Percentiles rank a stretch among this genome's conserved stretches.
These are phyloP conservation scores for Enteromius viviparus DNA, from an alignment of 2,797 vertebrate species.

Conservation along the genomic window DNA sequence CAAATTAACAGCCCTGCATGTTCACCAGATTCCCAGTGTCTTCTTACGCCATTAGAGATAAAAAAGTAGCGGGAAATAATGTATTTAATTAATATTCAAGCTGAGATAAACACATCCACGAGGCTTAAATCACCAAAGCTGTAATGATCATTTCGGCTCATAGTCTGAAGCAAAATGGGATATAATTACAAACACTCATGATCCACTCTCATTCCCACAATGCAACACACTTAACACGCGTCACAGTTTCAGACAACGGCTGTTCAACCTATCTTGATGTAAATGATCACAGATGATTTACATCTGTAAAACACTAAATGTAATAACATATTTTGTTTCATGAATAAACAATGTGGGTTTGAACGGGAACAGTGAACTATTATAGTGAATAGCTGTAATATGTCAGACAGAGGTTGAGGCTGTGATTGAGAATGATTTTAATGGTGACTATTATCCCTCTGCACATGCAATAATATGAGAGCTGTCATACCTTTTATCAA, in stretches of 20 bases:
- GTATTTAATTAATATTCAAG: conserved; percentile 79
- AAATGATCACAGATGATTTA: conserved; percentile 47
- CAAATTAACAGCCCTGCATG: conserved; percentile 69
- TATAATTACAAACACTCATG: conserved; percentile 54
- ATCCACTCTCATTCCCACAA: conserved; percentile 36
- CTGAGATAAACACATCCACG: conserved; percentile 76
- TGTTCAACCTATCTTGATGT: conserved; percentile 28
- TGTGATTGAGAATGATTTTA: conserved; percentile 26
- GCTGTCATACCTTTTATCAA: conserved; percentile 78
- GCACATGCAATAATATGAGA: conserved; percentile 71
- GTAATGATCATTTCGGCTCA: conserved; percentile 49
- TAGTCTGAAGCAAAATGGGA: conserved; percentile 47
- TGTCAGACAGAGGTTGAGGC: conserved; percentile 35
- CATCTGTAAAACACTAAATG: conserved; percentile 42
- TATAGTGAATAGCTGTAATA: conserved; percentile 42
- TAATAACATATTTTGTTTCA: conserved; percentile 48
- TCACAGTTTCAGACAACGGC: conserved; percentile 20
- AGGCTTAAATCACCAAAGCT: conserved; percentile 69
- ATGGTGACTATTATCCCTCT: conserved; percentile 50
- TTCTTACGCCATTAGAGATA: conserved; percentile 78
- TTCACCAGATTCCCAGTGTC: conserved; percentile 40
- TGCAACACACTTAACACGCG: conserved; percentile 1
- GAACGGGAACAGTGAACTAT: conserved; percentile 38
- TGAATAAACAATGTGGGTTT: conserved; percentile 53
- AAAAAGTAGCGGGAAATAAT: conserved; percentile 76